Evolutionary conservation across 1,140 invertebrate species (phyloP).

Genomic region (Drosophila grimshawi): DNA sequence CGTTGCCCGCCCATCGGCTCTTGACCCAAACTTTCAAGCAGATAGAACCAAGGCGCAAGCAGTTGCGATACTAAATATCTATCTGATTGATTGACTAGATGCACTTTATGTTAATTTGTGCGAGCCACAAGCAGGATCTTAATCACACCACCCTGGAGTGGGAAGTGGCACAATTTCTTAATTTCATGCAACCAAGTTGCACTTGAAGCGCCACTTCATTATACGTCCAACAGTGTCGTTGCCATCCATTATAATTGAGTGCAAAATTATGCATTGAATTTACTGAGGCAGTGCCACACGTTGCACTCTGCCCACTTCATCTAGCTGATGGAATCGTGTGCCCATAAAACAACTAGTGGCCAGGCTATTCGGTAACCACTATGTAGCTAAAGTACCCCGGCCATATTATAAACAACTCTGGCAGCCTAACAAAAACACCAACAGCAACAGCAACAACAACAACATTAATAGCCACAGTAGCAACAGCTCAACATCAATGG

Average conservation of each 20-base stretch:
- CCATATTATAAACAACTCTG: slow-evolving; percentile 76
- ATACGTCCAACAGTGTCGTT: slow-evolving; percentile 37
- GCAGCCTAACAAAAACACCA: slow-evolving; percentile 56
- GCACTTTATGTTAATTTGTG: slow-evolving; percentile 68
- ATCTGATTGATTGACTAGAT: slow-evolving; percentile 69
- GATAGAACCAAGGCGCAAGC: slow-evolving; percentile 11
- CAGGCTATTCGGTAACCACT: slow-evolving; percentile 34
- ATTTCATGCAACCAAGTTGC: slow-evolving; percentile 40
- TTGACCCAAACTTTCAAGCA: slow-evolving; percentile 64
- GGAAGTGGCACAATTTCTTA: slow-evolving; percentile 48
- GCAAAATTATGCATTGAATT: slow-evolving; percentile 82
- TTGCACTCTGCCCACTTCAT: slow-evolving; percentile 41
- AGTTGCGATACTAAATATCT: slow-evolving; percentile 25
- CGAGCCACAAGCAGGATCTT: slow-evolving; percentile 17
- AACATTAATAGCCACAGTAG: slow-evolving; percentile 18
- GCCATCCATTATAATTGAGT: slow-evolving; percentile 76
- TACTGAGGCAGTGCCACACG: slow-evolving; percentile 15
- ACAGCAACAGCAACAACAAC: slow-evolving; percentile 38
- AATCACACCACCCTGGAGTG: slow-evolving; percentile 3
- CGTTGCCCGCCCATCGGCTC: slow-evolving; percentile 30
- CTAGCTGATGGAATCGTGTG: slow-evolving; percentile 63
- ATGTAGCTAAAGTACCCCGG: slow-evolving; percentile 11
- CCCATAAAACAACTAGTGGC: slow-evolving; percentile 77
- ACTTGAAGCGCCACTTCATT: slow-evolving; percentile 66
- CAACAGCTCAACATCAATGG: slow-evolving; percentile 64